phyloP scores from a whole-genome alignment of 2,113 vertebrate species.

The Pterocles gutturalis region DNA sequence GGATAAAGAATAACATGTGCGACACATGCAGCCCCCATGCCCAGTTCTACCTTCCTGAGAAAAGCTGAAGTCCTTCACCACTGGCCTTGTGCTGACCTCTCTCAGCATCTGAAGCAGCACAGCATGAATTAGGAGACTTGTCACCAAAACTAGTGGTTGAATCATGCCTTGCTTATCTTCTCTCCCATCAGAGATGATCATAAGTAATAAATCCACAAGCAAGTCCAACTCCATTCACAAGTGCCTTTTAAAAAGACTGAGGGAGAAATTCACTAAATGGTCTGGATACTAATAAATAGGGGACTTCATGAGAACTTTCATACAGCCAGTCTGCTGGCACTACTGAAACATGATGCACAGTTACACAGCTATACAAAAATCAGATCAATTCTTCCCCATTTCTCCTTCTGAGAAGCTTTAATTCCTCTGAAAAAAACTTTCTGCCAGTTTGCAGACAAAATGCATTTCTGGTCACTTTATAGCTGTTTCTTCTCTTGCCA shows the following conservation, averaged over 20 bases:
- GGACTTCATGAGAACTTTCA: not conserved
- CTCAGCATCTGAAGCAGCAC: not conserved
- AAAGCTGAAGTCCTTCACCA: not conserved
- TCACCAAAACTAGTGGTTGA: not conserved
- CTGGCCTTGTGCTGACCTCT: not conserved
- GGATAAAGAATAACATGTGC: not conserved
- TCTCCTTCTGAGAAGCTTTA: not conserved
- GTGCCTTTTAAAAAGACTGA: not conserved
- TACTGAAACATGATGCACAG: not conserved
- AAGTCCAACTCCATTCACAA: not conserved
- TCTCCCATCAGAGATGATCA: not conserved
- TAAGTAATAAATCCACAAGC: not conserved
- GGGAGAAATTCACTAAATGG: not conserved
- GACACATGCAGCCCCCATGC: rapidly evolving
- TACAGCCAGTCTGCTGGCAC: not conserved
- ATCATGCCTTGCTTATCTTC: not conserved
- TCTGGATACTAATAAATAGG: not conserved
- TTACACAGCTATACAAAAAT: not conserved
- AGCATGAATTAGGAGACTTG: not conserved
- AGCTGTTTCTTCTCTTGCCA: not conserved
- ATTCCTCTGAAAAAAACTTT: not conserved
- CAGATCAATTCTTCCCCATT: not conserved
- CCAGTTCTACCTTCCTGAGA: not conserved
- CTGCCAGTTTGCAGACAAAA: not conserved
- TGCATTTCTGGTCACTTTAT: not conserved